Base-by-base conservation (phyloP, 2,113 vertebrate species). In the Sinocyclocheilus anophthalmus region DNA sequence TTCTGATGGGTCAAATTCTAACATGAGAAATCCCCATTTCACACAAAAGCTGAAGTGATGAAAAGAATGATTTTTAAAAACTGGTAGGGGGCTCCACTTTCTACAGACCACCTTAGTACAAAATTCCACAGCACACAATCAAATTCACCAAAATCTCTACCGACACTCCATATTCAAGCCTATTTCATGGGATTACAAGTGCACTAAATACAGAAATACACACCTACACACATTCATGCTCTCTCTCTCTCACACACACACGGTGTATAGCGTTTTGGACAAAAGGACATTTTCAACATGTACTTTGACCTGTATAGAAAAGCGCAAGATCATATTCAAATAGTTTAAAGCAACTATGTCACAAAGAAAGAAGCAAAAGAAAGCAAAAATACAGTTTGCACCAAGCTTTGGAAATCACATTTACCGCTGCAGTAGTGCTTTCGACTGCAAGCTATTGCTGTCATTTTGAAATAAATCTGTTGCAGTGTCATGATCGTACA, bases 181-280 rank as follows among this genome's bases (percentile, higher is more conserved):
- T 94, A 94, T 91, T 93, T 95, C 93, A 94, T 94, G 92, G 92
- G 93, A 94, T 95, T 95, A 90, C 92, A 94, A 94, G 93, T 95
- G 94, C 92, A 94, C 92, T 93, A 94, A 81, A 94, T 93, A 94
- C 91, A 93, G 89, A 93, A 93, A 94, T 90, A 92, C 90, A 94
- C 93, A 93, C 91, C 91, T 92, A 93, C 91, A 90, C 90, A 42
- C 59, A 67, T 72, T 69, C 75, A 61, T 76, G 18, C 73, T 26
- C 85, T 2, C 67, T n/a, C 37, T 61, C 55, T 77, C 80, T 69
- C 80, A 16, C 76, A 88, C 67, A 53, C 39, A 61, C 57, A 83
- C 50, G 53, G 84, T 90, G 87, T 91, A 93, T 88, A 90, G 91
- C 89, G 86, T 92, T 53, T 84, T 87, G 61, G 45, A 92, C 92